Evolutionary conservation across 2,888 invertebrate species (phyloP).

Genomic region (Entomobrya multifasciata): DNA sequence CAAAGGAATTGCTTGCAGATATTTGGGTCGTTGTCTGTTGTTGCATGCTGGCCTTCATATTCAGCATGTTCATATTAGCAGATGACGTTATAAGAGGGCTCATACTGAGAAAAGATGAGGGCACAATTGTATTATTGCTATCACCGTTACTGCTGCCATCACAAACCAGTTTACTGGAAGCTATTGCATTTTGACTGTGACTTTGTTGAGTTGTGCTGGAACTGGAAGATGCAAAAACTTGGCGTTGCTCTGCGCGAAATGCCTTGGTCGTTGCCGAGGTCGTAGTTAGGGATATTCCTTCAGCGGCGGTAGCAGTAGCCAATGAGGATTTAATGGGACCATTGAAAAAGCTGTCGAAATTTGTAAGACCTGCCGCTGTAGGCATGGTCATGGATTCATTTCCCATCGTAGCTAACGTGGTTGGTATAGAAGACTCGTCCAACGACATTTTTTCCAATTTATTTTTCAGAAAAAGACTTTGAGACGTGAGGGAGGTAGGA

Average conservation of each 20-base stretch:
- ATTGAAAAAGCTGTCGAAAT: constrained; percentile 35
- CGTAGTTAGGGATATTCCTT: constrained; percentile 57
- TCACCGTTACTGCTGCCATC: constrained; percentile 40
- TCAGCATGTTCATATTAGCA: constrained; percentile 32
- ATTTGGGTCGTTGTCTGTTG: constrained; percentile 34
- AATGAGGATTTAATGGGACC: constrained; percentile 32
- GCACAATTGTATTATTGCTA: background rate
- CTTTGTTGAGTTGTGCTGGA: constrained; percentile 55
- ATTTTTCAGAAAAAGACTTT: constrained; percentile 53
- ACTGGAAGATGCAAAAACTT: constrained; percentile 73
- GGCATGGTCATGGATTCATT: constrained; percentile 2
- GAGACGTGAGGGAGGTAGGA: background rate
- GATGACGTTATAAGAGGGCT: constrained; percentile 54
- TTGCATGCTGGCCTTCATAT: constrained; percentile 23
- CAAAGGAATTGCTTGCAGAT: constrained; percentile 53
- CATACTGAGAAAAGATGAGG: constrained; percentile 39
- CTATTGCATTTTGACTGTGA: constrained; percentile 42
- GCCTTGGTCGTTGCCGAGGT: constrained; percentile 55
- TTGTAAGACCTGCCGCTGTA: background rate
- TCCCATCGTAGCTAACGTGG: background rate
- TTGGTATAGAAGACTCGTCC: constrained; percentile 28
- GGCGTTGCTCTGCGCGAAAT: constrained; percentile 71
- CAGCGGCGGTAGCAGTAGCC: constrained; percentile 25
- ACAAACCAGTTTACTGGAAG: constrained; percentile 20
- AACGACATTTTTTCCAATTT: constrained; percentile 69